phyloP scores from a whole-genome alignment of 2,888 invertebrate genomes.

The Polydrusus pterygomalis region DNA sequence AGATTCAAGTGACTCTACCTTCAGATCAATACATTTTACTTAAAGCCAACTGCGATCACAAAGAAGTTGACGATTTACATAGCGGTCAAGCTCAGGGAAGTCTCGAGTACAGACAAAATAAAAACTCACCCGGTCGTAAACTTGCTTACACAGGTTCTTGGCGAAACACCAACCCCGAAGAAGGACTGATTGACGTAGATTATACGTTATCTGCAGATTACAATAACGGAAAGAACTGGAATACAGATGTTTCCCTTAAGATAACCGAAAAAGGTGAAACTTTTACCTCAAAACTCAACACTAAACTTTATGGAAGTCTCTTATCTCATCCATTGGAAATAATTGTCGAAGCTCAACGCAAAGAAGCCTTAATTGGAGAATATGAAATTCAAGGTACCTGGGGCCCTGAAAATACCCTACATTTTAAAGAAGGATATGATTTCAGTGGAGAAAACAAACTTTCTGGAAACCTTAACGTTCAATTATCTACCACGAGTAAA shows the following conservation, averaged over 20 bases:
- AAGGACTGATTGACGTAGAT: slow-evolving; percentile 69
- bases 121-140: slow-evolving; percentile 72
- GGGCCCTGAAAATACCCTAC: slow-evolving; percentile 66
- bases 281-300: slow-evolving; percentile 37
- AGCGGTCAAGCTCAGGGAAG: slow-evolving; percentile 64
- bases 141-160: slow-evolving; percentile 67
- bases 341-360: slow-evolving; percentile 40
- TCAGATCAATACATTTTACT: slow-evolving; percentile 71
- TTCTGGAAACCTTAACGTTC: slow-evolving; percentile 72
- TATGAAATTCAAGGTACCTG: slow-evolving; percentile 59
- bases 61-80: slow-evolving; percentile 60
- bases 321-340: slow-evolving; percentile 66
- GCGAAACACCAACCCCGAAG: slow-evolving; percentile 71
- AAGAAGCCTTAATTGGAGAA: slow-evolving; percentile 52
- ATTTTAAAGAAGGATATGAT: slow-evolving; percentile 69
- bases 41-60: slow-evolving; percentile 60
- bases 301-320: slow-evolving; percentile 68
- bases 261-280: slow-evolving; percentile 54
- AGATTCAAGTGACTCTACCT: slow-evolving; percentile 74
- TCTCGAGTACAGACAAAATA: slow-evolving; percentile 69
- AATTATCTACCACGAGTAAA: slow-evolving; percentile 76
- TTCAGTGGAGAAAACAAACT: slow-evolving; percentile 70
- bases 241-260: slow-evolving; percentile 65
- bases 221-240: slow-evolving; percentile 72
- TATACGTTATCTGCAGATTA: slow-evolving; percentile 71